Evolutionary conservation across 2,797 vertebrate genomes (phyloP).

Genomic region (Hapalemur alaotrensis): DNA sequence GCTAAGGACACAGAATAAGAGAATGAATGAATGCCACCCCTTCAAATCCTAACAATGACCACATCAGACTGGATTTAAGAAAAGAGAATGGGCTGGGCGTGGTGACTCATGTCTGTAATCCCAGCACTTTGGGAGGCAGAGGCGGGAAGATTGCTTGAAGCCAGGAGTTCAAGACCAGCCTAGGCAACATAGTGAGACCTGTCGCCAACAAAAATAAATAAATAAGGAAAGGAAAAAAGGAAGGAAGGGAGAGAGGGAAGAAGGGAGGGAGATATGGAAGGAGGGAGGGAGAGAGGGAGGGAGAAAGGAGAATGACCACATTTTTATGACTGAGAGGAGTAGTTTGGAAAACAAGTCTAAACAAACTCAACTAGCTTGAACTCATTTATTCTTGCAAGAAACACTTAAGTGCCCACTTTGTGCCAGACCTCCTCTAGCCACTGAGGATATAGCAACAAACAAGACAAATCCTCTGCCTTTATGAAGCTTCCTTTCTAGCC

Average conservation of each 20-base stretch:
- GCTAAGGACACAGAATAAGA: background rate
- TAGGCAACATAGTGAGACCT: background rate
- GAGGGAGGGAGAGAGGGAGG: background rate
- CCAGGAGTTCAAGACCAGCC: background rate
- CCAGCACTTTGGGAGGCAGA: background rate
- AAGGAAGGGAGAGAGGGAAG: background rate
- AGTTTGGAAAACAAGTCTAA: slow-evolving; percentile 16
- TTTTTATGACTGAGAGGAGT: slow-evolving; percentile 12
- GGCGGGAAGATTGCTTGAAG: background rate
- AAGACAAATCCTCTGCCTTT: background rate
- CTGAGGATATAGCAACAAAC: background rate
- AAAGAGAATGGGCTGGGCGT: background rate
- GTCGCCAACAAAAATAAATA: background rate
- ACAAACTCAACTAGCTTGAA: slow-evolving; percentile 36
- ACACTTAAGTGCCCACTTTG: background rate
- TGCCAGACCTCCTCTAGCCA: background rate
- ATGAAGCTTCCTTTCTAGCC: background rate
- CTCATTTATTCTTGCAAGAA: slow-evolving; percentile 34
- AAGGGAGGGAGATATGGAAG: too few relatives aligned
- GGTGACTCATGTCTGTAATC: background rate
- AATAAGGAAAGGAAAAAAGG: too few relatives aligned
- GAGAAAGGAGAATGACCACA: background rate
- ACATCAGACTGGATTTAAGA: background rate
- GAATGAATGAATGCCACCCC: background rate
- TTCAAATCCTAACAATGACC: slow-evolving; percentile 27